phyloP scores from a whole-genome alignment of 2,888 invertebrate genomes.

The Mellilla xanthometata region DNA sequence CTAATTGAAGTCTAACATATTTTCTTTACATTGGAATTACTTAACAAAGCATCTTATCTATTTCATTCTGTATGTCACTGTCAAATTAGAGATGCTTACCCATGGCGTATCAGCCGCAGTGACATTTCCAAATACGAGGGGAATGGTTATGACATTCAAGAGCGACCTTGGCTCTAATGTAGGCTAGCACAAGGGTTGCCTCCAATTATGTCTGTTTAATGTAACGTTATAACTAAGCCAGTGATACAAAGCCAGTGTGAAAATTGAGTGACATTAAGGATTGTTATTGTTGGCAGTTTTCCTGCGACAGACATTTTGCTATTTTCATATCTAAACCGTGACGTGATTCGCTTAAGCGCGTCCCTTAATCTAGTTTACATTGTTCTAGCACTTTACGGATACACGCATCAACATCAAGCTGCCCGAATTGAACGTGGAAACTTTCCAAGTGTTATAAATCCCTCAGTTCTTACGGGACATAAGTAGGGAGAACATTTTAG shows the following conservation, averaged over 20 bases:
- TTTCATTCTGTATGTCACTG: conserved; percentile 78
- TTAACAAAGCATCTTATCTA: conserved; percentile 36
- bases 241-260: conserved; percentile 41
- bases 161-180: conserved; percentile 70
- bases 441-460: conserved; percentile 16
- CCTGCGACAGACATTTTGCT: conserved; percentile 23
- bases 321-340: conserved; percentile 23
- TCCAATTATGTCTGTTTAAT: conserved; percentile 54
- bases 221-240: conserved; percentile 42
- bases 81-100: conserved; percentile 76
- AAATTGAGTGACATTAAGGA: conserved; percentile 50
- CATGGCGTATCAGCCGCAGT: conserved; percentile 72
- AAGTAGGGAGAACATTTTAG: conserved; percentile 18
- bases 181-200: conserved; percentile 60
- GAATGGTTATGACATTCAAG: conserved; percentile 77
- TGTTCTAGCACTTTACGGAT: conserved; percentile 13
- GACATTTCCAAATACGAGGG: conserved; percentile 78
- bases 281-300: conserved; percentile 42
- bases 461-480: conserved; percentile 13
- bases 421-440: conserved; percentile 9
- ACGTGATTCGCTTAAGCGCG: conserved; percentile 13
- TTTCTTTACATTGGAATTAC: conserved; percentile 64
- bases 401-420: conserved; percentile 9
- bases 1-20: conserved; percentile 57
- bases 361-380: conserved; percentile 14